These are phyloP conservation scores for Cryptoprocta ferox DNA, from an alignment of 2,797 vertebrate species.

Conservation along the genomic window DNA sequence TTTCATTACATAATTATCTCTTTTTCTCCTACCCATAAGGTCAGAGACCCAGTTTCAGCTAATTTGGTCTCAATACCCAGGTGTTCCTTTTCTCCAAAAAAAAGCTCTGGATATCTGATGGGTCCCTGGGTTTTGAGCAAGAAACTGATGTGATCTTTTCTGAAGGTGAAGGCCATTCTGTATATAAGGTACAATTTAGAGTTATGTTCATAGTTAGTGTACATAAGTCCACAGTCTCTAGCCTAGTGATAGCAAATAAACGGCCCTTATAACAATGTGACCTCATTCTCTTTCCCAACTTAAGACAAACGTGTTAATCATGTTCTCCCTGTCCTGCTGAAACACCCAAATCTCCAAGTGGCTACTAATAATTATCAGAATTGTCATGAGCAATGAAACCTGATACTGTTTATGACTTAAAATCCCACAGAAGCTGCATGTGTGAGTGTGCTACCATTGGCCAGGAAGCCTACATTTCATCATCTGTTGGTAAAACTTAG, in stretches of 20 bases:
- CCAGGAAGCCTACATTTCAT: background rate
- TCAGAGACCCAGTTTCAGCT: slow-evolving; percentile 92
- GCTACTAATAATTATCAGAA: background rate
- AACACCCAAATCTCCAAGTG: background rate
- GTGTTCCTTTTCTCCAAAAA: slow-evolving; percentile 92
- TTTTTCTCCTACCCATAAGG: slow-evolving; percentile 79
- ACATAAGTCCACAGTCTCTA: background rate
- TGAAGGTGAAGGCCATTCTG: slow-evolving; percentile 81
- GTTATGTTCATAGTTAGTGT: background rate
- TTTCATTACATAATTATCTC: background rate
- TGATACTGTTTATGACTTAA: background rate
- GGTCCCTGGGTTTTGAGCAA: slow-evolving; percentile 92
- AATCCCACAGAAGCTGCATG: background rate
- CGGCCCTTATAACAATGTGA: background rate
- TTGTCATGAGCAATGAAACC: background rate
- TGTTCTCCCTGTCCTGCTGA: background rate
- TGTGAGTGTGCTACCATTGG: background rate
- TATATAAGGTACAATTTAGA: background rate
- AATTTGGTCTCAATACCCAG: slow-evolving; percentile 93
- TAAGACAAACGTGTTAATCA: background rate
- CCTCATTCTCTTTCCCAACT: background rate
- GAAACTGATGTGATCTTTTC: slow-evolving; percentile 90
- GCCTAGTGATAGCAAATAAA: background rate
- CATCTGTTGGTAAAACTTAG: background rate
- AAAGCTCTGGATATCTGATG: slow-evolving; percentile 92